A percentile compares a stretch with the other conserved stretches of the same genome.
Evolutionary conservation across 2,888 invertebrate genomes (phyloP).

Genomic region (Drosophila yooni): DNA sequence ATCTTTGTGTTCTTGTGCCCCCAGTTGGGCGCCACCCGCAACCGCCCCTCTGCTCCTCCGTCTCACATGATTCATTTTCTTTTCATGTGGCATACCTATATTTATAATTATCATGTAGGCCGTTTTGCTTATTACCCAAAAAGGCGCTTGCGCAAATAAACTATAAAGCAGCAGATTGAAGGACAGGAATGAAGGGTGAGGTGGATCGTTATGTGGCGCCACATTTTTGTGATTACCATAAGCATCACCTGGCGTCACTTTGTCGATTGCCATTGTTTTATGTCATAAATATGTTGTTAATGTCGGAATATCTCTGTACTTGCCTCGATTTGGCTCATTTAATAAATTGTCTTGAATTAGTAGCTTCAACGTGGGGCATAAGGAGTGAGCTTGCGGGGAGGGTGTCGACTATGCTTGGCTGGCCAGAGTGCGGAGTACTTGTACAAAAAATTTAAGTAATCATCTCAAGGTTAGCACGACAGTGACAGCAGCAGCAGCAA

Average conservation of each 20-base stretch:
- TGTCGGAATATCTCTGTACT: slow-evolving; percentile 28
- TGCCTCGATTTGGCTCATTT: slow-evolving; percentile 69
- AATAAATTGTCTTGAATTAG: slow-evolving; percentile 75
- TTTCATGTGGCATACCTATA: slow-evolving; percentile 35
- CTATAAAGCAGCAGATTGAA: slow-evolving; percentile 27
- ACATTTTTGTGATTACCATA: slow-evolving; percentile 49
- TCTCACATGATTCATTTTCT: slow-evolving; percentile 50
- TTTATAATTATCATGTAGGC: slow-evolving; percentile 73
- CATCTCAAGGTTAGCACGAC: slow-evolving; percentile 82
- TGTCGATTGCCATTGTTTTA: slow-evolving; percentile 39
- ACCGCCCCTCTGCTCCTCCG: neutral
- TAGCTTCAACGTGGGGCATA: slow-evolving; percentile 34
- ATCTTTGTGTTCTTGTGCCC: slow-evolving; percentile 32
- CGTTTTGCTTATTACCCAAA: slow-evolving; percentile 67
- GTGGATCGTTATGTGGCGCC: slow-evolving; percentile 40
- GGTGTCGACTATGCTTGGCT: slow-evolving; percentile 40
- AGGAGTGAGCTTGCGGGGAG: neutral
- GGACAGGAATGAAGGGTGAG: slow-evolving; percentile 13
- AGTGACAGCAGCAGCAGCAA: slow-evolving; percentile 50
- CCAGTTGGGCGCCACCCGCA: slow-evolving; percentile 16
- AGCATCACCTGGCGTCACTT: slow-evolving; percentile 46
- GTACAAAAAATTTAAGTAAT: slow-evolving; percentile 70
- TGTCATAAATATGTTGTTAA: neutral
- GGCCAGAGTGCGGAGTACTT: slow-evolving; percentile 50
- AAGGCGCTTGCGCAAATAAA: slow-evolving; percentile 58